phyloP scores from a whole-genome alignment of 2,113 vertebrate species.

The Potamarius usumacintae region DNA sequence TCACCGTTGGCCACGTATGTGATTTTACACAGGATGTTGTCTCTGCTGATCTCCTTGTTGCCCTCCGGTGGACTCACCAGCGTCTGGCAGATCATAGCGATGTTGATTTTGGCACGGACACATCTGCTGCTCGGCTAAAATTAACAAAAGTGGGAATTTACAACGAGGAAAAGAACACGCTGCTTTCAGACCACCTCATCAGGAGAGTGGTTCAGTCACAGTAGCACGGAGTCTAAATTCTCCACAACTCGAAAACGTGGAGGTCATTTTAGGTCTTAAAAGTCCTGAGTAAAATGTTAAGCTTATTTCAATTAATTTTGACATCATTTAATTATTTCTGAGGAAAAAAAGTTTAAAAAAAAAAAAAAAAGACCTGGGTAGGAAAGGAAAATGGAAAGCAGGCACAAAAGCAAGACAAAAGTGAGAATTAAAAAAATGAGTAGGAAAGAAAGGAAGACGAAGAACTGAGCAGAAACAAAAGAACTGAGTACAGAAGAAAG shows the following conservation, averaged over 20 bases:
- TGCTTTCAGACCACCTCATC: background rate
- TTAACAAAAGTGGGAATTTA: background rate
- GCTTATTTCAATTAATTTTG: too few species aligned
- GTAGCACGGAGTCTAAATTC: background rate
- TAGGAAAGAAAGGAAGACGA: background rate
- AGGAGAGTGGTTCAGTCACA: background rate
- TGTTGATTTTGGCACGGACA: constrained; percentile 98
- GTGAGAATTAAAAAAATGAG: background rate
- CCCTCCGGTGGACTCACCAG: constrained; percentile 95
- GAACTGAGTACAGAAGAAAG: background rate
- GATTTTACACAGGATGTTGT: constrained; percentile 97
- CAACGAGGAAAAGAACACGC: background rate
- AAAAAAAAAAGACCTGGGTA: too few species aligned
- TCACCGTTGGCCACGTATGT: constrained; percentile 98
- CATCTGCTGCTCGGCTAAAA: constrained; percentile 89
- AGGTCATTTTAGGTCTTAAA: too few species aligned
- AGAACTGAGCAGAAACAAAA: background rate
- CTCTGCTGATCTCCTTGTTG: constrained; percentile 93
- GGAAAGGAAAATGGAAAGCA: background rate
- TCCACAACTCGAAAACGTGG: background rate
- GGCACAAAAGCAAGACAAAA: background rate
- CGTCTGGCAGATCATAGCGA: constrained; percentile 97
- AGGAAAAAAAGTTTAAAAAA: too few species aligned
- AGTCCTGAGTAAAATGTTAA: too few species aligned
- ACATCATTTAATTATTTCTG: too few species aligned